Evolutionary conservation across 2,888 invertebrate species (phyloP), one percentile per base, ranked within the genome.

Genomic region (Oeneis ivallda): DNA sequence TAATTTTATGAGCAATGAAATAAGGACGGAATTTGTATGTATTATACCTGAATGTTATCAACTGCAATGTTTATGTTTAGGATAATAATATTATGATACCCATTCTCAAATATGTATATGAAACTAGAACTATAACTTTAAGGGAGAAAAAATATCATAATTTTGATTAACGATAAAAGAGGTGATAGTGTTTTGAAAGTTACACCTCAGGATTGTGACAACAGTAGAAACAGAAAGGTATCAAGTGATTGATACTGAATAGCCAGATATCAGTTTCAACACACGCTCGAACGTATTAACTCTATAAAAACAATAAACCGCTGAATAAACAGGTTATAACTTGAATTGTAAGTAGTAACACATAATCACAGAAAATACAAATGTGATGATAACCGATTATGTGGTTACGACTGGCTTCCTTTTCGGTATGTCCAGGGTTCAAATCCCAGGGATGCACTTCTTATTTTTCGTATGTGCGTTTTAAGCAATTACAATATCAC

Each of bases 231-330:
- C 34, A 59, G 49, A 59, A 49, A 59, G 49, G 37, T 49, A 49
- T 59, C 45, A 59, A 59, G 43, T 59, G 13, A 34, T 59, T 34
- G 59, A 59, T 49, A 59, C 34, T 11, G 15, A 34, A 37, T 37
- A 49, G 13, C 47, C 39, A 39, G 54, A 59, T 59, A 59, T 59
- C 17, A 17, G 15, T 59, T 59, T 15, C 59, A 17, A 59, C 15
- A 17, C 54, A 19, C 37, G 17, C 15, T 58, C 45, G 59, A 13
- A 37, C 8, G 34, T 49, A 34, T 32, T 32, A 47, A 8, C 8
- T 53, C 10, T 37, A n/a, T 39, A 6, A 54, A 39, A 11, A 39
- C 17, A 54, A 39, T 37, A n/a, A 52, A 34, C 34, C 19, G 50
- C 10, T 52, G 32, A 26, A 32, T 52, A 49, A 19, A 17, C 10